phyloP scores from a whole-genome alignment of 2,888 invertebrate species.

The Notocelia uddmanniana region DNA sequence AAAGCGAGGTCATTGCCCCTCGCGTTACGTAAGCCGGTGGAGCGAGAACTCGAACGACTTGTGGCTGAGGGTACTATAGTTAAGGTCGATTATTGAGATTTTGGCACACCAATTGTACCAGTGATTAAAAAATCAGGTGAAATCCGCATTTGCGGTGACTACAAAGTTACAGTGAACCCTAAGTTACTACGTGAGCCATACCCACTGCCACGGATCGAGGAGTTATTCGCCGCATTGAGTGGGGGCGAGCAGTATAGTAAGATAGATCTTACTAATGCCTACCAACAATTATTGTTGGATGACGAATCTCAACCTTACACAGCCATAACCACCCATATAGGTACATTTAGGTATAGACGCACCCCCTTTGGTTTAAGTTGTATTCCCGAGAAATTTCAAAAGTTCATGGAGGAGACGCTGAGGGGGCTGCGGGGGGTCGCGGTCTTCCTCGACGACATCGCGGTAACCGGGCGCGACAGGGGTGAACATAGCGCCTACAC shows the following conservation, averaged over 20 bases:
- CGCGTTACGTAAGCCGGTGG: neutral
- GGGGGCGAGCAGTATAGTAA: constrained; percentile 51
- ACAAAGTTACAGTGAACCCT: neutral
- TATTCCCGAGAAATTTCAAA: neutral
- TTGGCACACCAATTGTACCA: neutral
- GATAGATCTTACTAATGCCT: constrained; percentile 51
- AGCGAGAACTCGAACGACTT: constrained; percentile 8
- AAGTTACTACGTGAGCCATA: neutral
- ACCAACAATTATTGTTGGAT: constrained; percentile 49
- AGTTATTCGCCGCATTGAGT: constrained; percentile 41
- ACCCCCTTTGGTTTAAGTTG: neutral
- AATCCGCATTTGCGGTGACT: neutral
- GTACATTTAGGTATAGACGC: constrained; percentile 17
- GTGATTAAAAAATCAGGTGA: neutral
- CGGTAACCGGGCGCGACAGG: too few relatives aligned
- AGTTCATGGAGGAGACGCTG: neutral
- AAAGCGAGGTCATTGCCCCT: constrained; percentile 10
- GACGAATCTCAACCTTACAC: constrained; percentile 48
- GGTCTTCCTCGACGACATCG: neutral
- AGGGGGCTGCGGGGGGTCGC: neutral
- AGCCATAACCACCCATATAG: constrained; percentile 48
- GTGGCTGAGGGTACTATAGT: constrained; percentile 5
- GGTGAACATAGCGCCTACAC: constrained; percentile 10
- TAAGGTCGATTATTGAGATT: neutral
- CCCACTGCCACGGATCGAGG: too few relatives aligned